Base-by-base conservation (phyloP, 1,140 invertebrate genomes). In the Frieseomelitta varia region DNA sequence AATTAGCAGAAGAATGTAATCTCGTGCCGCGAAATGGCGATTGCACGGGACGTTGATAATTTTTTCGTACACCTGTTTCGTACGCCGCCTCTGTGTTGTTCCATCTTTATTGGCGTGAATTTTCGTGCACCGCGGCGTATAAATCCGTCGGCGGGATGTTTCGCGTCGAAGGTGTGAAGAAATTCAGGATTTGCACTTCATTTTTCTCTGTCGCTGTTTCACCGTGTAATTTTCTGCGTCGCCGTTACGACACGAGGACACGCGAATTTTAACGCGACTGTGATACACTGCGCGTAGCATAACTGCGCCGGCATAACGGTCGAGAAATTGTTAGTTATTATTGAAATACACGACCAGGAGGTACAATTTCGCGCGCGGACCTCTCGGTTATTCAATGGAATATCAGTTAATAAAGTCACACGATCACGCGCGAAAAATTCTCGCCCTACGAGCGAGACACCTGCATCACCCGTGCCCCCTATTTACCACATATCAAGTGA, bases 401-500 rank as follows among this genome's bases (percentile, higher is more conserved):
- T 63, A 67, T 74, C 72, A 27, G 73, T 68, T 82, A 77, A 82
- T 82, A 68, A 82, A 82, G 81, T 77, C 63, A 67, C 80, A 82
- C 27, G 80, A 65, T 67, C 68, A 47, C 69, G 51, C 72, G 73
- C 65, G 80, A n/a, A 67, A 53, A 67, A 82, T 69, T 83, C 75
- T 56, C 65, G 74, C 65, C 34, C 65, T 47, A n/a, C 30, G n/a
- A 55, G 51, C 53, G 65, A 11, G 24, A 78, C 81, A 83, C 81
- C 81, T 83, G 81, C 81, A 65, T 83, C 65, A 67, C 51, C 30
- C 53, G 65, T 83, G 81, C 74, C 74, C 81, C 81, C 55, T 83
- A 83, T 78, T 83, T 83, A 83, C 65, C 65, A 51, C 17, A 55
- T 83, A 83, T 83, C 81, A 61, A 34, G 81, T 78, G 81, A 83